Percentiles rank a stretch among this genome's conserved stretches.
Evolutionary conservation across 2,797 vertebrate genomes (phyloP).

Genomic region (Tympanoctomys barrerae): DNA sequence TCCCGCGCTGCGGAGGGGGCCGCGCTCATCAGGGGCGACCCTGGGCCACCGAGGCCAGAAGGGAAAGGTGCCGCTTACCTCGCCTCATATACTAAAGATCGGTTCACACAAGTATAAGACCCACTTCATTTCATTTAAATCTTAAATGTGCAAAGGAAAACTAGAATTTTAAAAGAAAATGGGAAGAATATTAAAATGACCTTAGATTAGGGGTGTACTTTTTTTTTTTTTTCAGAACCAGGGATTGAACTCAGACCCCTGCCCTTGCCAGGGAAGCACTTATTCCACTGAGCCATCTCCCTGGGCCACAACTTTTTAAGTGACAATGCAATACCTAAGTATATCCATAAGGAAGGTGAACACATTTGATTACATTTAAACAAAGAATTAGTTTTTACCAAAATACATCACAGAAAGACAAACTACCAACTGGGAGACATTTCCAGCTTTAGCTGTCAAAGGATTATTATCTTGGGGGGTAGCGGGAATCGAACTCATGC

Average conservation of each 20-base stretch:
- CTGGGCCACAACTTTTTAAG: not conserved
- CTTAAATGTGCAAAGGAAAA: constrained; percentile 10
- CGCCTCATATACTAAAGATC: not conserved
- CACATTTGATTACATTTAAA: not conserved
- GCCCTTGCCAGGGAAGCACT: too few species aligned
- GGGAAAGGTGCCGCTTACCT: not conserved
- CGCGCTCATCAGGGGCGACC: not conserved
- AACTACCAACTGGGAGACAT: not conserved
- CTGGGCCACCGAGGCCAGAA: not conserved
- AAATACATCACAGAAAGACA: constrained; percentile 46
- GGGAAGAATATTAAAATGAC: not conserved
- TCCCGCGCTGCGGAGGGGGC: not conserved
- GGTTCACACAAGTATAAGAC: constrained; percentile 8
- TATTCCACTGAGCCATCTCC: too few species aligned
- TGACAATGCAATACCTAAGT: not conserved
- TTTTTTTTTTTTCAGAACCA: constrained; percentile 15
- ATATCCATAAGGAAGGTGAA: not conserved
- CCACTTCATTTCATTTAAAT: constrained; percentile 19
- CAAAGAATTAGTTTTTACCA: constrained; percentile 44
- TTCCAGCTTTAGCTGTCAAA: constrained; percentile 1
- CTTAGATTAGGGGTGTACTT: not conserved
- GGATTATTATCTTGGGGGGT: not conserved
- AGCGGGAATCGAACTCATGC: too few species aligned
- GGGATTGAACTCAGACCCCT: too few species aligned
- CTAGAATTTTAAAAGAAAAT: constrained; percentile 50